A percentile compares a stretch with the other conserved stretches of the same genome.
Evolutionary conservation across 2,113 vertebrate genomes (phyloP).

Genomic region (Ameiurus melas): DNA sequence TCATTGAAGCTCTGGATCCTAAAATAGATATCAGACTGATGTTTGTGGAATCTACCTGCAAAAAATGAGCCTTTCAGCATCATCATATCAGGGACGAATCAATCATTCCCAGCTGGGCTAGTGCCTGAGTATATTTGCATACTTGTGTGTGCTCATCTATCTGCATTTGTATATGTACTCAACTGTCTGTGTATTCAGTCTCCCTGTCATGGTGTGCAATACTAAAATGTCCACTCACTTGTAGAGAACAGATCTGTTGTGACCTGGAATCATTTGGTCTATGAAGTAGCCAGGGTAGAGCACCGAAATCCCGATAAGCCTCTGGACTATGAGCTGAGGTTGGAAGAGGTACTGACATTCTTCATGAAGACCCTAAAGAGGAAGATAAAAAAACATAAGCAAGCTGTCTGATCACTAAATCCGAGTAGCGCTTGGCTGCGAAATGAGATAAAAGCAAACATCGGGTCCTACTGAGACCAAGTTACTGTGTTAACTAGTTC

Average conservation of each 20-base stretch:
- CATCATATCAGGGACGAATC: constrained; percentile 21
- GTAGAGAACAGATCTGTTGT: constrained; percentile 92
- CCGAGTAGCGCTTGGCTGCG: not conserved
- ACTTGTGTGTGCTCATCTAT: not conserved
- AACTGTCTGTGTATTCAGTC: not conserved
- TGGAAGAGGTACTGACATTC: constrained; percentile 99
- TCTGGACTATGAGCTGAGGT: constrained; percentile 94
- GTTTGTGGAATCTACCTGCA: constrained; percentile 24
- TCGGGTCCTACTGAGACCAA: not conserved
- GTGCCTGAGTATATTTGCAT: constrained; percentile 15
- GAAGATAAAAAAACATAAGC: constrained; percentile 21
- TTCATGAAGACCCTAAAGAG: constrained; percentile 87
- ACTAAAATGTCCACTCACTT: constrained; percentile 79
- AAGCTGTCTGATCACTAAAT: not conserved
- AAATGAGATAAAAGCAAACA: constrained; percentile 1
- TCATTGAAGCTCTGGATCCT: constrained; percentile 28
- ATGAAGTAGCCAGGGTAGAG: constrained; percentile 88
- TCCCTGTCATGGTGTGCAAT: not conserved
- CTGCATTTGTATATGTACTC: not conserved
- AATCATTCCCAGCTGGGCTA: constrained; percentile 30
- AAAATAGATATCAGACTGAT: constrained; percentile 42
- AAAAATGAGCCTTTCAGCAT: constrained; percentile 22
- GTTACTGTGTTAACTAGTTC: constrained; percentile 41
- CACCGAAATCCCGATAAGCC: constrained; percentile 87
- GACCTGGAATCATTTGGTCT: constrained; percentile 84